Evolutionary conservation across 2,888 invertebrate species (phyloP).

Genomic region (Leptura quadrifasciata): DNA sequence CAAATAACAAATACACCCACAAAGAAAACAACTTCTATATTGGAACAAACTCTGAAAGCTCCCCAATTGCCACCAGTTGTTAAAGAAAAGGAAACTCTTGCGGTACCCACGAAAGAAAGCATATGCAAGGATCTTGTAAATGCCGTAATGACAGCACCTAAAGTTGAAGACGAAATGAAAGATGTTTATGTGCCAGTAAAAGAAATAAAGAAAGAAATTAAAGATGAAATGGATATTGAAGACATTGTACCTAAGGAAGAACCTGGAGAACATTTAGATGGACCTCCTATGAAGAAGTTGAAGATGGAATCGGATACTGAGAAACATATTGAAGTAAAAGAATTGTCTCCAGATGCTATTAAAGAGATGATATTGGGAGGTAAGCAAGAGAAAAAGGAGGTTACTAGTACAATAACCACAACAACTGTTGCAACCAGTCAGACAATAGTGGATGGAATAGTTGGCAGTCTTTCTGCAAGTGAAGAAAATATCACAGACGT

Average conservation of each 20-base stretch:
- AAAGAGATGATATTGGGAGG: slow-evolving; percentile 70
- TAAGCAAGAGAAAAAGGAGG: slow-evolving; percentile 47
- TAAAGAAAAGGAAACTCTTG: slow-evolving; percentile 53
- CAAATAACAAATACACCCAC: slow-evolving; percentile 55
- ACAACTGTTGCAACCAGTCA: slow-evolving; percentile 72
- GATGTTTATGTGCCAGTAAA: slow-evolving; percentile 67
- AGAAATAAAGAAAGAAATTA: slow-evolving; percentile 56
- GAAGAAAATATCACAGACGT: slow-evolving; percentile 73
- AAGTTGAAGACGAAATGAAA: slow-evolving; percentile 74
- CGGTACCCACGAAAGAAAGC: slow-evolving; percentile 73
- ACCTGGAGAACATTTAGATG: slow-evolving; percentile 63
- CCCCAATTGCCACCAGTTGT: slow-evolving; percentile 71
- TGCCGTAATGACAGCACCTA: slow-evolving; percentile 79
- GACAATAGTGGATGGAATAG: slow-evolving; percentile 73
- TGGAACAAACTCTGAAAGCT: slow-evolving; percentile 82
- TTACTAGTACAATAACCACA: slow-evolving; percentile 64
- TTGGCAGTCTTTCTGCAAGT: slow-evolving; percentile 74
- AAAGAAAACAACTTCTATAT: slow-evolving; percentile 79
- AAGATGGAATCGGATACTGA: slow-evolving; percentile 62
- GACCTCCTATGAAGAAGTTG: slow-evolving; percentile 73
- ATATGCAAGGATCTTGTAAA: slow-evolving; percentile 79
- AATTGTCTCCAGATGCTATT: slow-evolving; percentile 68
- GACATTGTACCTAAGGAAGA: slow-evolving; percentile 56
- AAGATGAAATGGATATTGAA: slow-evolving; percentile 50
- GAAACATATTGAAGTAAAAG: slow-evolving; percentile 70